A percentile compares a stretch with the other conserved stretches of the same genome.
Evolutionary conservation across 2,797 vertebrate species (phyloP).

Genomic region (Hozukius guyotensis): DNA sequence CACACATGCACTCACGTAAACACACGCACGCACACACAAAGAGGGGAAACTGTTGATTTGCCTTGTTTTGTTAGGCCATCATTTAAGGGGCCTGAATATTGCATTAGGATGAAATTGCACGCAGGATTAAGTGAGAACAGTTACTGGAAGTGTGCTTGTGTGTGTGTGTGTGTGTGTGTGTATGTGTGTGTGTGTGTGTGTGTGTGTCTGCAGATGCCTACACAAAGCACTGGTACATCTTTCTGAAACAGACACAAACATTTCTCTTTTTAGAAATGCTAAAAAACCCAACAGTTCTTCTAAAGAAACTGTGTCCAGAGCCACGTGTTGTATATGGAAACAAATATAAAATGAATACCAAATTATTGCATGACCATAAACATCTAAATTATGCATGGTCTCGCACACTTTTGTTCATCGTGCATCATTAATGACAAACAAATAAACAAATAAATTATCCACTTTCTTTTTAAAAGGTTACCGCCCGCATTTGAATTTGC

Average conservation of each 20-base stretch:
- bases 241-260: neutral
- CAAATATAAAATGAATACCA: conserved; percentile 17
- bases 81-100: conserved; percentile 28
- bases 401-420: conserved; percentile 49
- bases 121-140: neutral
- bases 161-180: too few relatives aligned
- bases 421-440: conserved; percentile 67
- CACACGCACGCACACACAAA: neutral
- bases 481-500: conserved; percentile 64
- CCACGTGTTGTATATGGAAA: neutral
- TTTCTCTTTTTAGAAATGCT: neutral
- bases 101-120: conserved; percentile 13
- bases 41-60: conserved; percentile 12
- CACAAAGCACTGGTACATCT: neutral
- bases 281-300: neutral
- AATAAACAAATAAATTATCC: conserved; percentile 77
- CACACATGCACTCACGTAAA: neutral
- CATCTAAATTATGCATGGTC: conserved; percentile 61
- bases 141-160: neutral
- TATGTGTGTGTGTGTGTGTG: neutral
- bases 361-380: conserved; percentile 26
- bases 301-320: neutral
- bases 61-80: conserved; percentile 9
- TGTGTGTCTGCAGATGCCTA: conserved; percentile 30
- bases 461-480: conserved; percentile 78